Evolutionary conservation across 1,140 invertebrate genomes (phyloP).

Genomic region (Neodiprion pinetum): DNA sequence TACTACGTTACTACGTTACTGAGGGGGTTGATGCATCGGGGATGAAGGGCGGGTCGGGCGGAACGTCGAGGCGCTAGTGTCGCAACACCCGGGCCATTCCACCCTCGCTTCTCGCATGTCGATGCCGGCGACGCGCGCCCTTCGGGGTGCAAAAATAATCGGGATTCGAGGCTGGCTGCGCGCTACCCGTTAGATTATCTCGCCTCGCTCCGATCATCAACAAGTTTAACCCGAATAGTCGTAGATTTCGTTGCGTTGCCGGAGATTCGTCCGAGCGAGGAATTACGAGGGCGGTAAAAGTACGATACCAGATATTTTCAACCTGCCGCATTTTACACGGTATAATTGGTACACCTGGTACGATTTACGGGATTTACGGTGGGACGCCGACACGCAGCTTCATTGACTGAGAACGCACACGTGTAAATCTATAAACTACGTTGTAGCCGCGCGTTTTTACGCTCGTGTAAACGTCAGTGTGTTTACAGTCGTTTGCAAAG

Average conservation of each 20-base stretch:
- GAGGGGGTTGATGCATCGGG: not conserved
- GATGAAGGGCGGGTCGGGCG: constrained; percentile 9
- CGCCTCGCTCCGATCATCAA: not conserved
- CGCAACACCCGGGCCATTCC: constrained; percentile 59
- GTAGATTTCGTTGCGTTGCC: not conserved
- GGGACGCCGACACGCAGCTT: not conserved
- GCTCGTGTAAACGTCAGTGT: not conserved
- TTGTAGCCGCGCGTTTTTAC: not conserved
- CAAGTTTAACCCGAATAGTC: not conserved
- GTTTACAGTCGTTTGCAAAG: constrained; percentile 1
- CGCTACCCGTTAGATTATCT: constrained; percentile 5
- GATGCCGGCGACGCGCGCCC: constrained; percentile 51
- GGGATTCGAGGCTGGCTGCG: constrained; percentile 32
- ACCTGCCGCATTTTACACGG: no score
- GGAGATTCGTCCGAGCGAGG: no score
- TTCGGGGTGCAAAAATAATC: constrained; percentile 43
- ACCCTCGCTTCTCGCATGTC: constrained; percentile 54
- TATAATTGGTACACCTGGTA: no score
- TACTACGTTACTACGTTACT: constrained; percentile 1
- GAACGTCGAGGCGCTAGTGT: constrained; percentile 48
- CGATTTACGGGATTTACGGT: not conserved
- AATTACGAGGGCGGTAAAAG: no score
- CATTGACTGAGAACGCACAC: not conserved
- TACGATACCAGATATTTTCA: no score
- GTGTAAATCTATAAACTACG: not conserved